Percentiles rank a stretch among this genome's conserved stretches.
Conservation (phyloP, 2,888 invertebrate species). For the Entomobrya proxima region DNA sequence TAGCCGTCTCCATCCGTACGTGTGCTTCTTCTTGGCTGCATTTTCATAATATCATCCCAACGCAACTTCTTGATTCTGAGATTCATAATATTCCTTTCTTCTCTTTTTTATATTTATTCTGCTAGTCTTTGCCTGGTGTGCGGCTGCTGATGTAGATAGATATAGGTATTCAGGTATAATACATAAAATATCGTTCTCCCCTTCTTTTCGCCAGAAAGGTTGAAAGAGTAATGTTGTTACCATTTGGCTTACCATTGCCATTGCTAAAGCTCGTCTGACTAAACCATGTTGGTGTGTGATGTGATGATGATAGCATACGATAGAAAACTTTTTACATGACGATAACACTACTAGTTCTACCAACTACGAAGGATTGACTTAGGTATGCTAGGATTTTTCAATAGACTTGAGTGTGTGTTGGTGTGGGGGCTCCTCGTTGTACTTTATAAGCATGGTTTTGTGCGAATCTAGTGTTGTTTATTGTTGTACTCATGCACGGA, state of each 20-base stretch:
- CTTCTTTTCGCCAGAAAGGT: constrained; percentile 25
- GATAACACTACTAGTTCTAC: background rate
- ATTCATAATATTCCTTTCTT: background rate
- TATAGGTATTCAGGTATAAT: background rate
- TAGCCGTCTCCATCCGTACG: constrained; percentile 3
- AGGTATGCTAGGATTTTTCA: background rate
- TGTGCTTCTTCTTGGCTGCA: constrained; percentile 19
- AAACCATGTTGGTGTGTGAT: background rate
- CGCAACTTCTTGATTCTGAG: background rate
- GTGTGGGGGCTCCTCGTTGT: constrained; percentile 22
- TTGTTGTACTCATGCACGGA: constrained; percentile 60
- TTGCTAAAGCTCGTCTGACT: constrained; percentile 16
- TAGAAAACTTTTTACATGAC: background rate
- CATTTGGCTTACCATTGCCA: constrained; percentile 14
- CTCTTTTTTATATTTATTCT: no score
- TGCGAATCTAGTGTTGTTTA: constrained; percentile 62
- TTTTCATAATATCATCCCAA: constrained; percentile 21
- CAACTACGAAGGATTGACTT: background rate
- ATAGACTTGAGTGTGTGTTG: background rate
- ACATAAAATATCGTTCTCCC: background rate
- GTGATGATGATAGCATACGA: constrained; percentile 17
- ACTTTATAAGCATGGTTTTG: constrained; percentile 51
- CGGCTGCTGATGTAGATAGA: background rate
- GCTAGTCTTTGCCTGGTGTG: no score
- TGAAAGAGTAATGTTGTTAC: background rate